Conservation (phyloP, 1,140 invertebrate genomes). For the Dinothrombium tinctorium region DNA sequence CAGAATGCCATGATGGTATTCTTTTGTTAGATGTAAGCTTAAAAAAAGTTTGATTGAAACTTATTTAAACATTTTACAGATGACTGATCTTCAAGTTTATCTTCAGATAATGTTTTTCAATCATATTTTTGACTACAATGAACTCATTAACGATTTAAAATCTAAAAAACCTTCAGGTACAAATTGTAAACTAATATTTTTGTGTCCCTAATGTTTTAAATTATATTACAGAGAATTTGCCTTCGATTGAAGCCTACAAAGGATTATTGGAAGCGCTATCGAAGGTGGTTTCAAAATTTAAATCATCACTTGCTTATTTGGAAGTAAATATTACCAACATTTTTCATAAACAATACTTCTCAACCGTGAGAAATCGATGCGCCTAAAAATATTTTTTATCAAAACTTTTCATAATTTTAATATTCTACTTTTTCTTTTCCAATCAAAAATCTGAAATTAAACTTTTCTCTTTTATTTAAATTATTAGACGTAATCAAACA, state of each 20-base stretch:
- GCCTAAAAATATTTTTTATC: no score
- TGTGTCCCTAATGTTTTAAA: neutral
- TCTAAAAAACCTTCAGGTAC: neutral
- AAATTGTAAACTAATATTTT: neutral
- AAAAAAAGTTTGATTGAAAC: neutral
- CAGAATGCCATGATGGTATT: conserved; percentile 39
- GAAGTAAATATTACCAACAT: neutral
- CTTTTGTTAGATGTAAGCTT: conserved; percentile 28
- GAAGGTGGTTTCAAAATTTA: neutral
- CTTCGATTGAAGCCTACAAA: neutral
- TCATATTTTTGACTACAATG: neutral
- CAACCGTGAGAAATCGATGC: neutral
- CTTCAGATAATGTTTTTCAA: neutral
- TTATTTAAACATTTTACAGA: neutral
- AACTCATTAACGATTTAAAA: neutral
- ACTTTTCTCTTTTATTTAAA: no score
- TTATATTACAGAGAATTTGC: neutral
- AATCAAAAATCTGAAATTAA: no score
- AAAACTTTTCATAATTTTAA: no score
- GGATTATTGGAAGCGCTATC: neutral
- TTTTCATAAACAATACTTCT: neutral
- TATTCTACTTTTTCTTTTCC: no score
- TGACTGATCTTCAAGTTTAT: neutral
- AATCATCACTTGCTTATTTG: neutral
- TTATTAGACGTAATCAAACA: no score